phyloP scores from a whole-genome alignment of 2,113 vertebrate genomes.

The Epinephelus fuscoguttatus region DNA sequence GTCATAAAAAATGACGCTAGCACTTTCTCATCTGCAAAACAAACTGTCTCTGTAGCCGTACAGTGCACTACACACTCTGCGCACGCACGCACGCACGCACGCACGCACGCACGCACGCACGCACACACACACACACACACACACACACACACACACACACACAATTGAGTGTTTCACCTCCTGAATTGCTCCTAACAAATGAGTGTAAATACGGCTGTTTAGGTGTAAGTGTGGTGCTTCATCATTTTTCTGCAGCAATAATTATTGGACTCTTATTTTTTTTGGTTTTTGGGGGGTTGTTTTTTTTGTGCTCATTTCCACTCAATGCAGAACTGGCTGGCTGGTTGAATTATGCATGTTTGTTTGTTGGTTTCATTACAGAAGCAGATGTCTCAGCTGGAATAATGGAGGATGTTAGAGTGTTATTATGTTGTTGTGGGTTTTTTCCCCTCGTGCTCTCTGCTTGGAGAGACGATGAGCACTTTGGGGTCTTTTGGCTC shows the following conservation, averaged over 20 bases:
- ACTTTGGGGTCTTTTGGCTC: slow-evolving; percentile 37
- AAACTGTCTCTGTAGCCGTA: slow-evolving; percentile 4
- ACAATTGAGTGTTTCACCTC: slow-evolving; percentile 40
- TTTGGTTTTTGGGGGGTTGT: not conserved
- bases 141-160: slow-evolving; percentile 4
- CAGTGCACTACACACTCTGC: not conserved
- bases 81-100: not conserved
- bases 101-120: slow-evolving; percentile 9
- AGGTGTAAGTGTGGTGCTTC: slow-evolving; percentile 63
- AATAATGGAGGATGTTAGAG: slow-evolving; percentile 65
- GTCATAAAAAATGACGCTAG: slow-evolving; percentile 44
- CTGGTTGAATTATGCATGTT: slow-evolving; percentile 78
- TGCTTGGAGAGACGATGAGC: slow-evolving; percentile 49
- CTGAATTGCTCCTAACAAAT: slow-evolving; percentile 67
- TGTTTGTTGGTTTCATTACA: slow-evolving; percentile 77
- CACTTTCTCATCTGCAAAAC: slow-evolving; percentile 38
- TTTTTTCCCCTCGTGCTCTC: not conserved
- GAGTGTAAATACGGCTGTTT: slow-evolving; percentile 70
- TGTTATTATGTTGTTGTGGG: slow-evolving; percentile 47
- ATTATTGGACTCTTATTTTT: slow-evolving; percentile 60
- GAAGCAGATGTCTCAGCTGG: slow-evolving; percentile 68
- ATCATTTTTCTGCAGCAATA: slow-evolving; percentile 67
- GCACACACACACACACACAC: not conserved
- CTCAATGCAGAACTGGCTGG: slow-evolving; percentile 40
- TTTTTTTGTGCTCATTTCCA: slow-evolving; percentile 43